Evolutionary conservation across 2,113 vertebrate species (phyloP).

Genomic region (Mus musculus): DNA sequence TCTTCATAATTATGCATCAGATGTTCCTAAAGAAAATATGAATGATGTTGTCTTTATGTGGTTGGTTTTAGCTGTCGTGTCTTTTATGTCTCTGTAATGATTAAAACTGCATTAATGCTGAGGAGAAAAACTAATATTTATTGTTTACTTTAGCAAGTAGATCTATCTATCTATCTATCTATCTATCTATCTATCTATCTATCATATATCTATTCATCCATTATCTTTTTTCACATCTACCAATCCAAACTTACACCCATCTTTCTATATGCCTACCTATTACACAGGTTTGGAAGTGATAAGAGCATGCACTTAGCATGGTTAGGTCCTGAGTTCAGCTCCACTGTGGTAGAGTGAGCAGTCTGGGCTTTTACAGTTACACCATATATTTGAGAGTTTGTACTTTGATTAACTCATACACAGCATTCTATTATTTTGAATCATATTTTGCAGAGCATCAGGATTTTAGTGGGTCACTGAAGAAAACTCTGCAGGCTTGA

Average conservation of each 20-base stretch:
- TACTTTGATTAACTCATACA: background rate
- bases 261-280: background rate
- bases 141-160: background rate
- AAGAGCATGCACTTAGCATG: background rate
- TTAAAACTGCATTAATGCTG: slow-evolving; percentile 14
- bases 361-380: background rate
- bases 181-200: background rate
- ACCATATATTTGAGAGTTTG: slow-evolving; percentile 9
- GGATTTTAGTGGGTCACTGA: background rate
- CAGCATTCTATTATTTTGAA: background rate
- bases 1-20: slow-evolving; percentile 24
- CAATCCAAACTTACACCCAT: background rate
- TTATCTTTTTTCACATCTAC: background rate
- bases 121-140: slow-evolving; percentile 52
- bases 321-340: background rate
- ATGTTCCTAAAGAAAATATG: slow-evolving; percentile 23
- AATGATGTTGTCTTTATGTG: slow-evolving; percentile 4
- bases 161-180: background rate
- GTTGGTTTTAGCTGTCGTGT: background rate
- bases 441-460: slow-evolving; percentile 41
- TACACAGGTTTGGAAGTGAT: background rate
- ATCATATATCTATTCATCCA: too few species aligned
- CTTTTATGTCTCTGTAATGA: slow-evolving; percentile 1
- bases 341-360: background rate
- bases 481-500: slow-evolving; percentile 39